Evolutionary conservation across 2,888 invertebrate species (phyloP).

Genomic region (Galerucella nymphaeae): DNA sequence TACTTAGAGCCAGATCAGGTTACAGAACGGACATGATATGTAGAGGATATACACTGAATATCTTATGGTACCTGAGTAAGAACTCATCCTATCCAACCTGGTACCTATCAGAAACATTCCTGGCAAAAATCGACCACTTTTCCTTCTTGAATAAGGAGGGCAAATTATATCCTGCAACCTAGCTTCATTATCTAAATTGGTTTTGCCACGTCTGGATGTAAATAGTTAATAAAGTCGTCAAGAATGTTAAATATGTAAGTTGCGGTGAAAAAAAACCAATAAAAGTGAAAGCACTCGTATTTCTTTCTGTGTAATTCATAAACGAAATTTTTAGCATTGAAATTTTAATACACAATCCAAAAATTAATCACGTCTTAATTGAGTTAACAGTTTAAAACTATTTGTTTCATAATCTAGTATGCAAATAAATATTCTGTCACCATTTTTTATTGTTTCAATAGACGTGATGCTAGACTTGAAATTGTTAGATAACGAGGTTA

Average conservation of each 20-base stretch:
- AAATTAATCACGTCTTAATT: constrained; percentile 34
- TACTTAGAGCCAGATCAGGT: too few relatives aligned
- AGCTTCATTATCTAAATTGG: too few relatives aligned
- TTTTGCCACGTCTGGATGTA: not conserved
- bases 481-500: not conserved
- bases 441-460: constrained; percentile 18
- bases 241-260: not conserved
- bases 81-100: too few relatives aligned
- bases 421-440: constrained; percentile 22
- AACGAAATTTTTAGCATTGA: constrained; percentile 2
- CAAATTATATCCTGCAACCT: too few relatives aligned
- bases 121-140: too few relatives aligned
- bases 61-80: too few relatives aligned
- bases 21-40: too few relatives aligned
- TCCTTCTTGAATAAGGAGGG: too few relatives aligned
- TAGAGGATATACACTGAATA: too few relatives aligned
- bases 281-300: not conserved
- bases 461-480: constrained; percentile 1
- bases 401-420: constrained; percentile 18
- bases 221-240: not conserved
- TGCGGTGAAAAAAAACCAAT: constrained; percentile 4
- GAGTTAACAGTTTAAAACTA: constrained; percentile 19
- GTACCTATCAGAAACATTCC: too few relatives aligned
- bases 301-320: not conserved
- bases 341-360: constrained; percentile 17